phyloP scores from a whole-genome alignment of 2,888 invertebrate genomes.

The Trissolcus brochymenae region DNA sequence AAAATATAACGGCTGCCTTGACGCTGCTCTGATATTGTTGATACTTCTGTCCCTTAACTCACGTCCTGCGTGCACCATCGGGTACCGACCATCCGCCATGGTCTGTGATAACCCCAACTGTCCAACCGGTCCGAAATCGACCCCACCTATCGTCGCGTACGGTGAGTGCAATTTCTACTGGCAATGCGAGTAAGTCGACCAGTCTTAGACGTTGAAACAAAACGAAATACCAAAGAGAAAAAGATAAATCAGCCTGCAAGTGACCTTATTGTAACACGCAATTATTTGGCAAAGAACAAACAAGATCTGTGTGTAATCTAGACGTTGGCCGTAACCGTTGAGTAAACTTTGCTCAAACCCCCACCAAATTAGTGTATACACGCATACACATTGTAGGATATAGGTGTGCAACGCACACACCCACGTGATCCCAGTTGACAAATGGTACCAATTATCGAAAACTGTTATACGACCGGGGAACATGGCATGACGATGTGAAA shows the following conservation, averaged over 20 bases:
- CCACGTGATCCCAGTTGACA: conserved; percentile 36
- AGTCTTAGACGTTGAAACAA: conserved; percentile 52
- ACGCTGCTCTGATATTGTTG: conserved; percentile 76
- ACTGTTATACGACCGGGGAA: conserved; percentile 36
- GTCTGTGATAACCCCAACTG: conserved; percentile 69
- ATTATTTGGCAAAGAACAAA: conserved; percentile 51
- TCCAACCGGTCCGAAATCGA: conserved; percentile 69
- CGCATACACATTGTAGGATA: conserved; percentile 18
- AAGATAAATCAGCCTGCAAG: conserved; percentile 4
- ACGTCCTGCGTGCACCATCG: conserved; percentile 65
- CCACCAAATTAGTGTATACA: conserved; percentile 28
- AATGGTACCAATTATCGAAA: conserved; percentile 48
- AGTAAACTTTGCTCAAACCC: conserved; percentile 30
- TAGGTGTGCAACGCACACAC: conserved; percentile 7
- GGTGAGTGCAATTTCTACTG: conserved; percentile 72
- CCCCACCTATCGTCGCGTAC: conserved; percentile 74
- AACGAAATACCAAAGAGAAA: conserved; percentile 5
- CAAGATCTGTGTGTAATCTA: conserved; percentile 41
- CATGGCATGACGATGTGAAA: conserved; percentile 51
- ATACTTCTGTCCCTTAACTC: conserved; percentile 76
- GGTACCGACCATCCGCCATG: conserved; percentile 62
- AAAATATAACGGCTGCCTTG: conserved; percentile 63
- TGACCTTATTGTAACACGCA: conserved; percentile 44
- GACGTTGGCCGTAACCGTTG: conserved; percentile 30
- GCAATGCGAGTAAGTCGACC: conserved; percentile 58